phyloP scores from a whole-genome alignment of 2,113 vertebrate genomes.

The Penelope pileata region DNA sequence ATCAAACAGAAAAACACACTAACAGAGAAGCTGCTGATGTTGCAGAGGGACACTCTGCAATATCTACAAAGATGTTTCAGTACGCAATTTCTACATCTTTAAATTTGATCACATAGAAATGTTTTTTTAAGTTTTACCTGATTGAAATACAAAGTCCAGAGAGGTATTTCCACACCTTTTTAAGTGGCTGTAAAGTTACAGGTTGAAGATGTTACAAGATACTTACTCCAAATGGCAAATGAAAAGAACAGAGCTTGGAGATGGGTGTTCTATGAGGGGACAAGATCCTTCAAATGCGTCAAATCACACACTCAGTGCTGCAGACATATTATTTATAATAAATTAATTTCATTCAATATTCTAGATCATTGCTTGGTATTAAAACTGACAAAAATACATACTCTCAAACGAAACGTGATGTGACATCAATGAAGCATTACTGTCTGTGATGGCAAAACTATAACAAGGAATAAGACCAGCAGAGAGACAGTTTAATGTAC shows the following conservation, averaged over 20 bases:
- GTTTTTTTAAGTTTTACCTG: neutral
- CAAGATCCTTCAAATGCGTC: neutral
- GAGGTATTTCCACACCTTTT: neutral
- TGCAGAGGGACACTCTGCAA: neutral
- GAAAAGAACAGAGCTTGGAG: neutral
- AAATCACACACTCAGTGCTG: neutral
- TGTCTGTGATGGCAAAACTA: neutral
- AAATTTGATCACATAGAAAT: neutral
- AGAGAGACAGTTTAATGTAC: neutral
- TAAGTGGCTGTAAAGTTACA: neutral
- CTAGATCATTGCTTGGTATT: neutral
- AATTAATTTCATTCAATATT: constrained; percentile 4
- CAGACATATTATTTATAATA: neutral
- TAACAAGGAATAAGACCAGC: neutral
- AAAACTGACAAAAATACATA: neutral
- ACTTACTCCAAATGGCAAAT: neutral
- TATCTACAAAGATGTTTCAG: neutral
- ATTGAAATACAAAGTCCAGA: neutral
- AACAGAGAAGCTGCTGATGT: neutral
- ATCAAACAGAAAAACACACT: neutral
- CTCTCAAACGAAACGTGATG: neutral
- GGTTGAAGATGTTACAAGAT: neutral
- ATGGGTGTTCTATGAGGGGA: neutral
- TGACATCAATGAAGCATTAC: neutral
- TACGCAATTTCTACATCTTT: neutral